phyloP scores from a whole-genome alignment of 2,797 vertebrate genomes.

The Pitangus sulphuratus region DNA sequence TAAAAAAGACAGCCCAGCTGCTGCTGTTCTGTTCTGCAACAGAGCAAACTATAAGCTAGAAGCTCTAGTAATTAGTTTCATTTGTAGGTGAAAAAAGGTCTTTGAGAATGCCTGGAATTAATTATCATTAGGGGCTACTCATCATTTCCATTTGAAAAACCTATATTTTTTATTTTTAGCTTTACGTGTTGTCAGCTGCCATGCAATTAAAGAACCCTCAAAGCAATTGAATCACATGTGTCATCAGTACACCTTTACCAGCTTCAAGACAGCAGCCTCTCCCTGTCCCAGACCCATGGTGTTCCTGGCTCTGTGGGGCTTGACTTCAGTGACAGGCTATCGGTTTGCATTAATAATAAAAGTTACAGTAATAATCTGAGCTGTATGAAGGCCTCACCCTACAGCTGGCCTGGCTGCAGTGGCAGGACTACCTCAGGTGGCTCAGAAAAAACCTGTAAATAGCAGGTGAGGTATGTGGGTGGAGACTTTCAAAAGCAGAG shows the following conservation, averaged over 20 bases:
- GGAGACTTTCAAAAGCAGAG: neutral
- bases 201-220: slow-evolving; percentile 16
- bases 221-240: neutral
- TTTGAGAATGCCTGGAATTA: slow-evolving; percentile 70
- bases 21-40: slow-evolving; percentile 56
- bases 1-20: slow-evolving; percentile 68
- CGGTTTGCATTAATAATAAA: neutral
- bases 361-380: neutral
- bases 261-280: neutral
- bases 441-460: neutral
- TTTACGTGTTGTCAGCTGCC: slow-evolving; percentile 21
- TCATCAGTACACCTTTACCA: neutral
- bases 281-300: neutral
- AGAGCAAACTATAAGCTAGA: slow-evolving; percentile 34
- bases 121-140: slow-evolving; percentile 68
- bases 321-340: neutral
- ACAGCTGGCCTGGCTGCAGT: neutral
- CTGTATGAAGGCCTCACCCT: rapidly evolving
- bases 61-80: slow-evolving; percentile 75
- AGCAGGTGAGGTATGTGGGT: neutral
- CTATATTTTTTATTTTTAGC: slow-evolving; percentile 58
- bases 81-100: slow-evolving; percentile 77
- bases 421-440: neutral
- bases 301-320: neutral
- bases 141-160: slow-evolving; percentile 65